Percentiles rank a stretch among this genome's conserved stretches.
phyloP scores from a whole-genome alignment of 2,797 vertebrate species.

The Takifugu ocellatus region DNA sequence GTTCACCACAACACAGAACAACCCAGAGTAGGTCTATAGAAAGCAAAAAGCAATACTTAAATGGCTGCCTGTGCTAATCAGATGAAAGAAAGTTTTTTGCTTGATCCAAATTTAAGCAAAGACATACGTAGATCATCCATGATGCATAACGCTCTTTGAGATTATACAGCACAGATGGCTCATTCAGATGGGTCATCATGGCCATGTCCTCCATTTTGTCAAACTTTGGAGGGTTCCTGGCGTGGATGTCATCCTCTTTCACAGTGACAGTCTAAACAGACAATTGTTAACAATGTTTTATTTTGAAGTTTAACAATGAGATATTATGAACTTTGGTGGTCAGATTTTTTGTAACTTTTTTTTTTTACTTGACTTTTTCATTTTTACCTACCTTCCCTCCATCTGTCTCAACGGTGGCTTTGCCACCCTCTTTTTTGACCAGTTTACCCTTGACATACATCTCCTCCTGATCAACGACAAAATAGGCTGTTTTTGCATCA shows the following conservation, averaged over 20 bases:
- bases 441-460: constrained; percentile 85
- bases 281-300: neutral
- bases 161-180: constrained; percentile 87
- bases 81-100: neutral
- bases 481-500: constrained; percentile 84
- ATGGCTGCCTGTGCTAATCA: neutral
- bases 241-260: constrained; percentile 51
- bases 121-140: constrained; percentile 90
- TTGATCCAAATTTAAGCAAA: neutral
- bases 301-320: neutral
- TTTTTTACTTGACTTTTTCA: neutral
- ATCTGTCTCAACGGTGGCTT: constrained; percentile 84
- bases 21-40: constrained; percentile 82
- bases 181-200: constrained; percentile 78
- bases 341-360: neutral
- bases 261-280: constrained; percentile 39
- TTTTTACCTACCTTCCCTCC: constrained; percentile 67
- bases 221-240: constrained; percentile 84
- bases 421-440: constrained; percentile 79
- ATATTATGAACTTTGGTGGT: neutral
- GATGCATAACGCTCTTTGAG: constrained; percentile 90
- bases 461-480: constrained; percentile 75
- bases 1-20: constrained; percentile 86
- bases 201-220: constrained; percentile 81
- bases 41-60: neutral